Evolutionary conservation across 1,140 invertebrate species (phyloP).

Genomic region (Agraylea sexmaculata): DNA sequence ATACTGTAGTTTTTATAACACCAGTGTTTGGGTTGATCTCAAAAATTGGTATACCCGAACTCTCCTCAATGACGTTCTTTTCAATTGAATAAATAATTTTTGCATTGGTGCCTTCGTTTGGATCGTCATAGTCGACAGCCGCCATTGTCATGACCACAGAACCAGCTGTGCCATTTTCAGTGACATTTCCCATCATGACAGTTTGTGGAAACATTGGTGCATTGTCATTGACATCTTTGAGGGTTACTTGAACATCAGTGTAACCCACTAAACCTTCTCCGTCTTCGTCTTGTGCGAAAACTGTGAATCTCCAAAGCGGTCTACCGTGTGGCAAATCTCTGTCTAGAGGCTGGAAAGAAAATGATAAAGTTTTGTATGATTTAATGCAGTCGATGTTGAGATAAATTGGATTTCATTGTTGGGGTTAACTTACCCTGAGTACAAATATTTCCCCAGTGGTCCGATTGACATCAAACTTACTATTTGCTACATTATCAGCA

Average conservation of each 20-base stretch:
- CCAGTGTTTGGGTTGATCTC: slow-evolving; percentile 53
- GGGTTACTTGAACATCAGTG: slow-evolving; percentile 58
- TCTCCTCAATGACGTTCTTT: slow-evolving; percentile 57
- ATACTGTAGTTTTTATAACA: slow-evolving; percentile 51
- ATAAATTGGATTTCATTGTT: slow-evolving; percentile 19
- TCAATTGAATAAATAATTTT: slow-evolving; percentile 53
- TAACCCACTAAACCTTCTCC: slow-evolving; percentile 59
- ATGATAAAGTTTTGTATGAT: neutral
- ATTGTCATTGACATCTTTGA: slow-evolving; percentile 69
- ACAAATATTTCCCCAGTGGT: slow-evolving; percentile 54
- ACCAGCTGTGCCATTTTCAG: slow-evolving; percentile 51
- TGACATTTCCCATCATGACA: slow-evolving; percentile 50
- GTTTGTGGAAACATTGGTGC: slow-evolving; percentile 56
- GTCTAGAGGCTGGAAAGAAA: slow-evolving; percentile 46
- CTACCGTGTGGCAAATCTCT: slow-evolving; percentile 59
- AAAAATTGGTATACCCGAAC: slow-evolving; percentile 50
- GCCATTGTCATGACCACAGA: slow-evolving; percentile 59
- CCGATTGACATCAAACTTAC: slow-evolving; percentile 57
- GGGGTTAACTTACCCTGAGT: slow-evolving; percentile 41
- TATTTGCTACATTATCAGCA: slow-evolving; percentile 48
- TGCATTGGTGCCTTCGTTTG: slow-evolving; percentile 51
- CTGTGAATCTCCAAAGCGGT: slow-evolving; percentile 63
- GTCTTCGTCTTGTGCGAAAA: slow-evolving; percentile 59
- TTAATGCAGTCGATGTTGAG: slow-evolving; percentile 1
- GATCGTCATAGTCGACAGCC: slow-evolving; percentile 58